These are phyloP conservation scores for Harpalus rufipes DNA, from an alignment of 2,888 invertebrate species.

Conservation along the genomic window DNA sequence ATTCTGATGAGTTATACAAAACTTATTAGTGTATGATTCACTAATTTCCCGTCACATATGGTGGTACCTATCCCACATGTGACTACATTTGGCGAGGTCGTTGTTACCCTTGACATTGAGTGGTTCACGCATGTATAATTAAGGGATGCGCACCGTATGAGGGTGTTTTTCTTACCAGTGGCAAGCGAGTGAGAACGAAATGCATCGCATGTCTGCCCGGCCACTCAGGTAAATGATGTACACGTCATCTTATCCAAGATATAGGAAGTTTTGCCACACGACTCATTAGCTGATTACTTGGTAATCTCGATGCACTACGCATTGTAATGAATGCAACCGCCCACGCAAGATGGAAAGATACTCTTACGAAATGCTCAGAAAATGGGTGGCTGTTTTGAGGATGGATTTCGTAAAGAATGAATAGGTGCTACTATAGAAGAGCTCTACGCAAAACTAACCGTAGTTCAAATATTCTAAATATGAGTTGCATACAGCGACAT, in stretches of 20 bases:
- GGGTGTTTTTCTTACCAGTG: neutral
- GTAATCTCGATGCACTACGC: constrained; percentile 66
- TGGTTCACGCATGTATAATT: neutral
- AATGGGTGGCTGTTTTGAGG: too few relatives aligned
- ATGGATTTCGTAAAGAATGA: too few relatives aligned
- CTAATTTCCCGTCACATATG: too few relatives aligned
- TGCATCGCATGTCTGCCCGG: constrained; percentile 74
- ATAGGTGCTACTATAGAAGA: too few relatives aligned
- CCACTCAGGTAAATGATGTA: constrained; percentile 75
- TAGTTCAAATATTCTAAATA: too few relatives aligned
- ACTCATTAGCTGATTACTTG: constrained; percentile 72
- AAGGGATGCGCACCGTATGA: neutral
- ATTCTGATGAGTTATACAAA: too few relatives aligned
- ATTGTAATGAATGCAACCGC: constrained; percentile 61
- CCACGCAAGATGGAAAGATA: constrained; percentile 10
- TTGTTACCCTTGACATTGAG: neutral
- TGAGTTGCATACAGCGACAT: too few relatives aligned
- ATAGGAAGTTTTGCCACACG: constrained; percentile 70
- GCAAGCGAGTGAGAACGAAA: neutral
- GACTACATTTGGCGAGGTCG: too few relatives aligned
- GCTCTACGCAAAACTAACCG: too few relatives aligned
- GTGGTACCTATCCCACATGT: too few relatives aligned
- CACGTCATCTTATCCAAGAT: constrained; percentile 73
- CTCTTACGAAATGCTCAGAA: neutral
- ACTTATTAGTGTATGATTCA: too few relatives aligned